phyloP scores from a whole-genome alignment of 2,797 vertebrate species.

The Sebastes diaconus region DNA sequence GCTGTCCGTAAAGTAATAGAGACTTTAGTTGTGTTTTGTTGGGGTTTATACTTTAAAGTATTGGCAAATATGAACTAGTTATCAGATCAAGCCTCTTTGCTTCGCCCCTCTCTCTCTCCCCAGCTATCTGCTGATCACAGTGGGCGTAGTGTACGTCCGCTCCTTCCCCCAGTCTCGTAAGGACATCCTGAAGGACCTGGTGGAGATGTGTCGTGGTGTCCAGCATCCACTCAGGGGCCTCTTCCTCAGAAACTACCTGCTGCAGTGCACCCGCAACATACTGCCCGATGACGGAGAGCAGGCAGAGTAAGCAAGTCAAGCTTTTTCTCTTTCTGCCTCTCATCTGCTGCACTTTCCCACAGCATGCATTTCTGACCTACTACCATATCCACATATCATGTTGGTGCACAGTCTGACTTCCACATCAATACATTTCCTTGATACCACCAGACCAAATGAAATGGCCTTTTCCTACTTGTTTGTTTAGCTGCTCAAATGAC shows the following conservation, averaged over 20 bases:
- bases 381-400: background rate
- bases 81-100: background rate
- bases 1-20: too few relatives aligned
- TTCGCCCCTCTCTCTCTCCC: background rate
- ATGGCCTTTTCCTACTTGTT: too few relatives aligned
- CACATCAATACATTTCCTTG: too few relatives aligned
- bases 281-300: conserved; percentile 96
- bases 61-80: background rate
- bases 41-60: background rate
- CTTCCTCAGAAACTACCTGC: conserved; percentile 96
- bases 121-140: conserved; percentile 97
- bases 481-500: too few relatives aligned
- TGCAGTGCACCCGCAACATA: conserved; percentile 98
- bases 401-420: too few relatives aligned
- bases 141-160: conserved; percentile 97
- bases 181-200: conserved; percentile 97
- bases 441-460: too few relatives aligned
- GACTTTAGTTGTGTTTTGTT: background rate
- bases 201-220: conserved; percentile 98
- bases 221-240: conserved; percentile 96
- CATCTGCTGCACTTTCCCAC: background rate
- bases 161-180: conserved; percentile 98
- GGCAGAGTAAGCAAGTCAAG: conserved; percentile 78
- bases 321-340: background rate
- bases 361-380: background rate